Conservation (phyloP, 2,797 vertebrate species). For the Manis crassicaudata region DNA sequence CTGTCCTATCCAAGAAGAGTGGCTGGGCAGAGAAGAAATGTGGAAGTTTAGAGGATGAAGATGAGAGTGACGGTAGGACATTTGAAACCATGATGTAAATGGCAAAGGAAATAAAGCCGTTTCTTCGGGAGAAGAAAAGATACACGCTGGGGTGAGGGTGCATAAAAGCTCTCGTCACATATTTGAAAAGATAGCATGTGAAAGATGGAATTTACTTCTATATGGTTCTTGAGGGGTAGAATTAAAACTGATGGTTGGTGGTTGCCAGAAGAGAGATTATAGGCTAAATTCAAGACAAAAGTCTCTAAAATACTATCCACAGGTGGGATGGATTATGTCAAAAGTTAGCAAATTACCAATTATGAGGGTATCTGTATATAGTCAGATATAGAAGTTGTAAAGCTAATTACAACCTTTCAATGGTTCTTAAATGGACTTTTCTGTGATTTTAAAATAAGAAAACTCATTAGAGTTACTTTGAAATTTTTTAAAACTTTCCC, state of each 20-base stretch:
- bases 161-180: background rate
- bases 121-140: background rate
- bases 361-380: background rate
- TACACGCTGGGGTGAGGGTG: rapidly evolving
- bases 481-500: background rate
- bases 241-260: background rate
- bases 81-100: background rate
- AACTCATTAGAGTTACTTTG: background rate
- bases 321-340: background rate
- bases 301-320: background rate
- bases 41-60: background rate
- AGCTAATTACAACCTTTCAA: conserved; percentile 1
- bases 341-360: conserved; percentile 1
- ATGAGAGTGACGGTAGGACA: background rate
- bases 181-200: background rate
- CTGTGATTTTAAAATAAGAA: conserved; percentile 1
- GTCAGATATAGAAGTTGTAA: background rate
- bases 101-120: background rate
- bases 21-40: background rate
- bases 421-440: conserved; percentile 2
- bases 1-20: background rate
- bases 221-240: background rate
- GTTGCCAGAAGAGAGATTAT: background rate
- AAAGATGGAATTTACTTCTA: background rate
- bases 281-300: background rate